Base-by-base conservation (phyloP, 2,797 vertebrate genomes). In the Sebastes matsubarae region DNA sequence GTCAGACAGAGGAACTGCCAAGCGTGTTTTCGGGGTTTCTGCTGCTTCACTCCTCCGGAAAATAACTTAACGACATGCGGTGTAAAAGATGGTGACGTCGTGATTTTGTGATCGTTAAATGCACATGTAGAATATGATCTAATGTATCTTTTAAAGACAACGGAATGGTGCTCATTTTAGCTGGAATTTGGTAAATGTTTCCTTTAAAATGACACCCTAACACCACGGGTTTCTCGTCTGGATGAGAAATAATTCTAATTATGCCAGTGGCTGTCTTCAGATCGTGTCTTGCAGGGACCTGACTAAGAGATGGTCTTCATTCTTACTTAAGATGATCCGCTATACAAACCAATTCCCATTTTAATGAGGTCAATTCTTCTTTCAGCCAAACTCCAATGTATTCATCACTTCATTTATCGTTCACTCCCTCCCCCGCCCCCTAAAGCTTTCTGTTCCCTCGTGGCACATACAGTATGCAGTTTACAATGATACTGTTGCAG, bases 1-100 rank as follows among this genome's bases (percentile, higher is more conserved):
- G 20, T 63, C 73, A 77, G 79, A 80, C 84, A 13, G 77, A 1
- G 1, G 24, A 61, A 65, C 79, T 64, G 59, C 59, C 70, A 4
- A 32, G 6, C 7, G 27, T 11, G 57, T 42, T 34, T 42, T 42
- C 1, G 1, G 38, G 38, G 38, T 42, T 42, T 42, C 38, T 42
- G 32, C 18, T 27, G 24, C 54, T 75, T 76, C 58, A 5, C 72
- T 75, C 22, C 46, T 34, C 13, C 20, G 9, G 12, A 72, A 79
- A 50, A 64, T 52, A 16, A 70, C 42, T 38, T n/a, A 36, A 77
- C 22, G 30, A 58, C n/a, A 16, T 67, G 18, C 54, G 0, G 7
- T 22, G n/a, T 72, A 11, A 78, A 63, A 72, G 52, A 75, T 4
- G 60, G 6, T 22, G 79, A 73, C 1, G 3, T 58, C 22, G 25